These are phyloP conservation scores for Zaprionus ghesquierei DNA, from an alignment of 1,140 invertebrate genomes.

Conservation along the genomic window DNA sequence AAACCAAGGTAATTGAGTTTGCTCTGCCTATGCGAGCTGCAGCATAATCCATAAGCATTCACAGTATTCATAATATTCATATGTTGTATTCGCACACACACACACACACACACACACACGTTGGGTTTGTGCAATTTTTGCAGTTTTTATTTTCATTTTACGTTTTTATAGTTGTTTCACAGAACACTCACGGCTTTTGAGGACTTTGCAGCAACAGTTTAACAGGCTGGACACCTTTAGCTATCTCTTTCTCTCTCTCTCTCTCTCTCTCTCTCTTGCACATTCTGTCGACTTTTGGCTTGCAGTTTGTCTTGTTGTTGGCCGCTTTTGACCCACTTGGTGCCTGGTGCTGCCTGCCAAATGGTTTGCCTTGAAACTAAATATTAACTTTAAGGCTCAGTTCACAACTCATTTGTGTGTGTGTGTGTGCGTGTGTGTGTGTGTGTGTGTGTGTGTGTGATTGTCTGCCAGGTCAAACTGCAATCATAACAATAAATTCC, in stretches of 20 bases:
- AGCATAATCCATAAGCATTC: neutral
- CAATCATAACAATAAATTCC: slow-evolving; percentile 77
- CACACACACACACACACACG: neutral
- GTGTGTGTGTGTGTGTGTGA: slow-evolving; percentile 5
- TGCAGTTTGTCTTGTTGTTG: slow-evolving; percentile 8
- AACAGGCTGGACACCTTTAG: slow-evolving; percentile 10
- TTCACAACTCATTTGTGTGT: slow-evolving; percentile 5
- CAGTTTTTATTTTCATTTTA: slow-evolving; percentile 10
- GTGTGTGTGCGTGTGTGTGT: slow-evolving; percentile 4
- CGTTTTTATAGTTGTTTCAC: neutral
- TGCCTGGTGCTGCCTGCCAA: slow-evolving; percentile 19
- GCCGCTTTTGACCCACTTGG: slow-evolving; percentile 41
- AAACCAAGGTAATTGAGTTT: neutral
- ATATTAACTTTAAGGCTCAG: slow-evolving; percentile 41
- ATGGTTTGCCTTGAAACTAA: slow-evolving; percentile 40
- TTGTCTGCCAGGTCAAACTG: slow-evolving; percentile 58
- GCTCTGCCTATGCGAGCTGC: neutral
- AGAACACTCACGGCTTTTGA: slow-evolving; percentile 15
- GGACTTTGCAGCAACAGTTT: slow-evolving; percentile 28
- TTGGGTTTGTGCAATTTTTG: neutral
- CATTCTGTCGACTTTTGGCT: neutral
- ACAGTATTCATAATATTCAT: neutral
- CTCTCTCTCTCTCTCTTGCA: neutral
- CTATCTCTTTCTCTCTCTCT: neutral
- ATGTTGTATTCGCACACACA: neutral